Evolutionary conservation across 2,888 invertebrate species (phyloP), one percentile per base, ranked within the genome.

Genomic region (Tipula lateralis): DNA sequence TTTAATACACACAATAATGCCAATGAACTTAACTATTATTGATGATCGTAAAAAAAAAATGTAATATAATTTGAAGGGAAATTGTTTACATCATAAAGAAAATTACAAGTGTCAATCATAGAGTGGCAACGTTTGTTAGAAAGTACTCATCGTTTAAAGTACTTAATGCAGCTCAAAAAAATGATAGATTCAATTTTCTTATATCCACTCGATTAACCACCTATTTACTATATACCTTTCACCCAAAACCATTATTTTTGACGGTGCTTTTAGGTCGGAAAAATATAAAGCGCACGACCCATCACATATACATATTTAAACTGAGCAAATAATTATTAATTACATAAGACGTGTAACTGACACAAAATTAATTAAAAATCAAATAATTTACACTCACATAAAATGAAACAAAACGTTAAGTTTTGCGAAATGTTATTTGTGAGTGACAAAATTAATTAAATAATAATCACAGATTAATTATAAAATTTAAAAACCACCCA

Each of bases 1-100:
- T 66, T 66, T 66, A 66, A 66, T 66, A 66, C 66, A 66, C 24
- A 66, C 19, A 50, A 66, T 66, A 66, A 66, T 66, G 66, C 66
- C 66, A 66, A 66, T 66, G 66, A 66, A 66, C 66, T 66, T 66
- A 66, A 66, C 66, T 66, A 66, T 66, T 66, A 66, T 66, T 66
- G 66, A 66, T 66, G 66, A 24, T 66, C 24, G 9, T 66, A 66
- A 66, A 66, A 66, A 24, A 66, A 16, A 2, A 24, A 24, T 24
- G 7, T 66, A 2, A 1, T 66, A 12, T 66, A 24, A n/a, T n/a
- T 24, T 66, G 66, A 66, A 66, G 66, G 66, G 66, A 66, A 66
- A 66, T 24, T 24, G 66, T 66, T 66, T 66, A 66, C 66, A 66
- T 24, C 66, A 66, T 44, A 44, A 44, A n/a, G 44, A 44, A n/a